Percentiles rank a stretch among this genome's conserved stretches.
phyloP scores from a whole-genome alignment of 2,113 vertebrate species.

The Boulengeromyrus knoepffleri region DNA sequence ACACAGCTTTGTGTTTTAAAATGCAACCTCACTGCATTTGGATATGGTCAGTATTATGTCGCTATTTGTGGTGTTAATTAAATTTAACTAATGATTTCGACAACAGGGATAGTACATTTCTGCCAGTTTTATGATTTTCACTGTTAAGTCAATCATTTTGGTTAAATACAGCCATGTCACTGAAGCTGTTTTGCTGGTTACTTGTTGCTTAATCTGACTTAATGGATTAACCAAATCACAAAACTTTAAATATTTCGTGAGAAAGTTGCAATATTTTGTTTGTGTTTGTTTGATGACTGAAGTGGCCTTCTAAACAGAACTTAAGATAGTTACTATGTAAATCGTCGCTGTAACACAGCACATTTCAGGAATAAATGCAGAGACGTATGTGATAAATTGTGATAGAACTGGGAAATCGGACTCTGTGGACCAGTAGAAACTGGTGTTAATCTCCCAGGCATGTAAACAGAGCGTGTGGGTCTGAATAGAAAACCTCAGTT shows the following conservation, averaged over 20 bases:
- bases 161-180: not conserved
- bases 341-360: not conserved
- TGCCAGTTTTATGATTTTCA: not conserved
- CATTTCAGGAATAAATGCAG: not conserved
- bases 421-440: constrained; percentile 58
- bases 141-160: not conserved
- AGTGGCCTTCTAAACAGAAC: not conserved
- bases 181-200: not conserved
- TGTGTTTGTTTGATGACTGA: not conserved
- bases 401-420: constrained; percentile 34
- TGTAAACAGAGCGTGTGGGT: constrained; percentile 59
- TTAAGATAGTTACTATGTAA: not conserved
- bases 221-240: not conserved
- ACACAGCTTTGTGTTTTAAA: not conserved
- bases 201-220: not conserved
- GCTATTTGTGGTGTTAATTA: not conserved
- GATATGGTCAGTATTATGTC: not conserved
- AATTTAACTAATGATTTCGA: not conserved
- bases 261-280: not conserved
- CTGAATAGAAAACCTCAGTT: not conserved
- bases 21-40: not conserved
- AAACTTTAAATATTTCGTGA: not conserved
- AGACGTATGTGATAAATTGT: not conserved
- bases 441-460: constrained; percentile 66
- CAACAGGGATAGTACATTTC: not conserved